Evolutionary conservation across 2,888 invertebrate genomes (phyloP).

Genomic region (Lasioglossum pauxillum): DNA sequence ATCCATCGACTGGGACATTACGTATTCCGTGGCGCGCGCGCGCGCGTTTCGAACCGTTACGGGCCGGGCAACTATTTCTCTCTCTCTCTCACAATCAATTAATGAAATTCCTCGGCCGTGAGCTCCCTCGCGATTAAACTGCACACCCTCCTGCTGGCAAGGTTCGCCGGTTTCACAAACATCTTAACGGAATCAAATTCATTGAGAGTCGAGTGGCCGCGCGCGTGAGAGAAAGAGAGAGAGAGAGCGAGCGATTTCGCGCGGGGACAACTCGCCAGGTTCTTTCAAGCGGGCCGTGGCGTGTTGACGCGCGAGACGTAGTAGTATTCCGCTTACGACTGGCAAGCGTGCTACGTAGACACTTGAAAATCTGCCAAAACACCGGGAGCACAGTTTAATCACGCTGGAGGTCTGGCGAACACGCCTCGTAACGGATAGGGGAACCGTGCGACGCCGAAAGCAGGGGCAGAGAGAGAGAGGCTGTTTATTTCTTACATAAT

Average conservation of each 20-base stretch:
- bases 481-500: slow-evolving; percentile 75
- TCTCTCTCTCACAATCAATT: background rate
- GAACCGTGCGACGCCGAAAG: slow-evolving; percentile 1
- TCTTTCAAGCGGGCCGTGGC: slow-evolving; percentile 9
- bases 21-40: background rate
- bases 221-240: background rate
- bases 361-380: slow-evolving; percentile 65
- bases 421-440: slow-evolving; percentile 41
- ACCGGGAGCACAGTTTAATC: slow-evolving; percentile 68
- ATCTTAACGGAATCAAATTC: slow-evolving; percentile 28
- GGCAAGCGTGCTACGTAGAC: slow-evolving; percentile 25
- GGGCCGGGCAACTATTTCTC: background rate
- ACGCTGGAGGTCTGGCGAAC: slow-evolving; percentile 44
- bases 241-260: background rate
- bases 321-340: slow-evolving; percentile 19
- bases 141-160: background rate
- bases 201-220: background rate
- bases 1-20: background rate
- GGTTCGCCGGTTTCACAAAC: slow-evolving; percentile 11
- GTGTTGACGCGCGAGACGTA: background rate
- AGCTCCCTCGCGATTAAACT: slow-evolving; percentile 7
- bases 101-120: slow-evolving; percentile 16
- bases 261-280: slow-evolving; percentile 3
- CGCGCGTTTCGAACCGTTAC: background rate
- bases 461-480: background rate